Percentiles rank a stretch among this genome's conserved stretches.
These are phyloP conservation scores for Caenorhabditis plicata DNA, from an alignment of 2,888 invertebrate species.

Conservation along the genomic window DNA sequence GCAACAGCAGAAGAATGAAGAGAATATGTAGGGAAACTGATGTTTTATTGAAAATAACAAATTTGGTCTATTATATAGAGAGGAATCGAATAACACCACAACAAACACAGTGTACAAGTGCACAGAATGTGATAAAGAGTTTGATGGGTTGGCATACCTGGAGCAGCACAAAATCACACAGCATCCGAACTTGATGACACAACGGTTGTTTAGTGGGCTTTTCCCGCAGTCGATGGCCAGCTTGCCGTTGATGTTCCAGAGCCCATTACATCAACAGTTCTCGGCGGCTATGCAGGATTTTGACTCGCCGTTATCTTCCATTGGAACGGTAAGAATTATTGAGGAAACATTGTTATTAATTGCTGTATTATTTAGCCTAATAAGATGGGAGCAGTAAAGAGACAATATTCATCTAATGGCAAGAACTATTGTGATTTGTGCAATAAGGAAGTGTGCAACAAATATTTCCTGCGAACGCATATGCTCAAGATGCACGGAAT, in stretches of 20 bases:
- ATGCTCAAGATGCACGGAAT: constrained; percentile 75
- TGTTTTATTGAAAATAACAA: no score
- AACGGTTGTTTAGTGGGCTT: constrained; percentile 11
- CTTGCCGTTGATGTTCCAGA: constrained; percentile 15
- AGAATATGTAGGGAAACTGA: no score
- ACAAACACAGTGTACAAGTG: not conserved
- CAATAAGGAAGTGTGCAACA: constrained; percentile 79
- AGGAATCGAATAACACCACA: not conserved
- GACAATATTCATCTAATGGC: constrained; percentile 61
- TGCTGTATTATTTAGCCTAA: constrained; percentile 17
- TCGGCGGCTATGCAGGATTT: constrained; percentile 17
- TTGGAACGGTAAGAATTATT: constrained; percentile 7
- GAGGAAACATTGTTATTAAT: no score
- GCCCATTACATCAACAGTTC: constrained; percentile 20
- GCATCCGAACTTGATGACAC: constrained; percentile 11
- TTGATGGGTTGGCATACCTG: no score
- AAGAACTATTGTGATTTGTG: constrained; percentile 66
- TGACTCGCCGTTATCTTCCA: constrained; percentile 13
- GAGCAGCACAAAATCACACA: constrained; percentile 2
- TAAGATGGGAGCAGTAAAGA: constrained; percentile 39
- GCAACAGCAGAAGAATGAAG: no score
- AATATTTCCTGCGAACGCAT: constrained; percentile 99
- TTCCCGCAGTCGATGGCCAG: constrained; percentile 11
- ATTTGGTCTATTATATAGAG: no score
- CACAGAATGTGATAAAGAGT: no score